Evolutionary conservation across 30 jellyfish, hydroid and myxozoan genomes (phyloP), one percentile per base, ranked within the genome.

Genomic region (Hydractinia symbiolongicarpus): DNA sequence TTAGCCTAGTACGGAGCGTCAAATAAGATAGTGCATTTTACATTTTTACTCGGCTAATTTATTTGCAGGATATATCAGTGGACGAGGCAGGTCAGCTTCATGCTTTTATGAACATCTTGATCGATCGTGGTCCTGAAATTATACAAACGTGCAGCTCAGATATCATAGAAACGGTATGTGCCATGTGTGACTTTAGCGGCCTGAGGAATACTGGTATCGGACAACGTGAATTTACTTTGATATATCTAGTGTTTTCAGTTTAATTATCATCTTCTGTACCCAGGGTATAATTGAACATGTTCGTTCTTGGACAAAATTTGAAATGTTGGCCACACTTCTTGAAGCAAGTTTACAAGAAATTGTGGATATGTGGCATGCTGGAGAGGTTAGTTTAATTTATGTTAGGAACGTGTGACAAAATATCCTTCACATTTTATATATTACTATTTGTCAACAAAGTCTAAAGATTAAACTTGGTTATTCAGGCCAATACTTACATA

Each of bases 341-440:
- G 96, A 91, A 10, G 91, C 95, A 6, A 86, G 96, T 50, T 80
- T 91, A 67, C 96, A 86, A 79, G 95, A 85, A 50, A 86, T 91
- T 7, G 96, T 86, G 55, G 97, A 86, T 17, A 21, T 54, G 87
- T 66, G 83, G 87, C 44, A 79, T 20, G 16, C 53, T 50, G 83
- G 87, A 11, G 83, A 61, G 83, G 87, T 79, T 9, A 7, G 77
- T 79, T 16, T 14, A 1, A n/a, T 64, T 64, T 30, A 30, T 30
- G 44, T 30, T 30, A 30, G 44, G 44, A 30, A 30, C 44, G 44
- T 30, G 44, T 30, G 44, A 30, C 44, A 1, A 30, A 30, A 2
- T 30, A 30, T 30, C 44, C 44, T 0, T 30, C 44, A 30, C 44
- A 30, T 30, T 30, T 30, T 30, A 30, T 30, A 30, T 30, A 30